Percentiles rank a stretch among this genome's conserved stretches.
phyloP scores from a whole-genome alignment of 2,797 vertebrate genomes.

The Etheostoma nigrum region DNA sequence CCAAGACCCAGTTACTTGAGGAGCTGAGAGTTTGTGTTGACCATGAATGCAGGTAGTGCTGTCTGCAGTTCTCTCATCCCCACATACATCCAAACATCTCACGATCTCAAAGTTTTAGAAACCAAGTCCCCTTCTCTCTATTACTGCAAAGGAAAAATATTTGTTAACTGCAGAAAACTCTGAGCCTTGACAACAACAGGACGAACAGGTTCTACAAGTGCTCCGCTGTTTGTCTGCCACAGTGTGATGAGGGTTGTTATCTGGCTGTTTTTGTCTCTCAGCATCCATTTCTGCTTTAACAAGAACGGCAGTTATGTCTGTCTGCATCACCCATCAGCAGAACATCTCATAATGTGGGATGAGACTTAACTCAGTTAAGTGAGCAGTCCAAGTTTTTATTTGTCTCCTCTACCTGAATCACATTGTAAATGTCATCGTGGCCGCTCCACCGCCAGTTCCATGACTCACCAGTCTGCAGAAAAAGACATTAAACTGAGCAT shows the following conservation, averaged over 20 bases:
- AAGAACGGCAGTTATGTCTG: neutral
- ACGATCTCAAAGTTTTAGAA: too few relatives aligned
- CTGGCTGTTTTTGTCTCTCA: neutral
- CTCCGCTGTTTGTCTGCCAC: neutral
- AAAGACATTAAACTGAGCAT: conserved; percentile 7
- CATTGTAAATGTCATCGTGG: conserved; percentile 52
- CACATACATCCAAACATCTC: neutral
- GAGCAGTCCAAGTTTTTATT: conserved; percentile 4
- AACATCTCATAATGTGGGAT: conserved; percentile 20
- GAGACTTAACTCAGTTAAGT: conserved; percentile 31
- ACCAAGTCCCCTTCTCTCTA: neutral
- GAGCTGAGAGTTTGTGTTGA: neutral
- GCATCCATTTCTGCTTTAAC: too few relatives aligned
- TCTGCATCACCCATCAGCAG: conserved; percentile 7
- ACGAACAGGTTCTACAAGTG: neutral
- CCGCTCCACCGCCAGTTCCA: conserved; percentile 7
- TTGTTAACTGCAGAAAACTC: neutral
- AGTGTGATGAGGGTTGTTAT: neutral
- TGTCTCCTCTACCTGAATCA: conserved; percentile 36
- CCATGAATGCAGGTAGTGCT: neutral
- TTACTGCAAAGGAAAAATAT: neutral
- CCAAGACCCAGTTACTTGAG: neutral
- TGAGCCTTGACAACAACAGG: neutral
- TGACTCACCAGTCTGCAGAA: conserved; percentile 49
- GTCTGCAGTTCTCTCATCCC: neutral